Evolutionary conservation across 2,888 invertebrate genomes (phyloP).

Genomic region (Axea sp.): DNA sequence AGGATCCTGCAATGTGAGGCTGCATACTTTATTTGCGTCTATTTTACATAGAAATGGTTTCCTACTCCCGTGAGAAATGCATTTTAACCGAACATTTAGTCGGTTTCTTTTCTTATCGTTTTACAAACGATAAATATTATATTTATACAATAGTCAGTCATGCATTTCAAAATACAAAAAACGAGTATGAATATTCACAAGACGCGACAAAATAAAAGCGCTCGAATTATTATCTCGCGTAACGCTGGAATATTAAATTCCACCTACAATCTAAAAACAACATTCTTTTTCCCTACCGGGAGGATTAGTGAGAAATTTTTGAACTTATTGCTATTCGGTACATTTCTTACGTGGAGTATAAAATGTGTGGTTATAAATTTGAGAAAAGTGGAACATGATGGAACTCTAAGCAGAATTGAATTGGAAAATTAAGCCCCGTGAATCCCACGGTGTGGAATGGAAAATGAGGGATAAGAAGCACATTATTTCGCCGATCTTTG

Average conservation of each 20-base stretch:
- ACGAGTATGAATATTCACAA: conserved; percentile 3
- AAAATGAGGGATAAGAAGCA: conserved; percentile 47
- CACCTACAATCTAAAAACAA: too few relatives aligned
- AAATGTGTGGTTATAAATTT: conserved; percentile 46
- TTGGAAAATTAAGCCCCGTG: conserved; percentile 52
- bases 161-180: conserved; percentile 9
- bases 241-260: not conserved
- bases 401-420: conserved; percentile 47
- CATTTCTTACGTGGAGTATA: conserved; percentile 1
- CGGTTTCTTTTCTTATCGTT: conserved; percentile 40
- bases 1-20: conserved; percentile 37
- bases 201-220: too few relatives aligned
- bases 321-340: conserved; percentile 19
- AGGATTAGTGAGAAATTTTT: too few relatives aligned
- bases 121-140: conserved; percentile 51
- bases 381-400: conserved; percentile 41
- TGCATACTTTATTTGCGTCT: conserved; percentile 62
- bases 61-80: conserved; percentile 61
- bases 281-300: too few relatives aligned
- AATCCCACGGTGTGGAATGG: conserved; percentile 37
- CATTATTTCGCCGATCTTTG: conserved; percentile 15
- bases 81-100: conserved; percentile 62
- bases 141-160: conserved; percentile 29
- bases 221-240: not conserved
- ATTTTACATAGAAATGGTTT: conserved; percentile 64